Evolutionary conservation across 2,797 vertebrate species (phyloP).

Genomic region (Allobates femoralis): DNA sequence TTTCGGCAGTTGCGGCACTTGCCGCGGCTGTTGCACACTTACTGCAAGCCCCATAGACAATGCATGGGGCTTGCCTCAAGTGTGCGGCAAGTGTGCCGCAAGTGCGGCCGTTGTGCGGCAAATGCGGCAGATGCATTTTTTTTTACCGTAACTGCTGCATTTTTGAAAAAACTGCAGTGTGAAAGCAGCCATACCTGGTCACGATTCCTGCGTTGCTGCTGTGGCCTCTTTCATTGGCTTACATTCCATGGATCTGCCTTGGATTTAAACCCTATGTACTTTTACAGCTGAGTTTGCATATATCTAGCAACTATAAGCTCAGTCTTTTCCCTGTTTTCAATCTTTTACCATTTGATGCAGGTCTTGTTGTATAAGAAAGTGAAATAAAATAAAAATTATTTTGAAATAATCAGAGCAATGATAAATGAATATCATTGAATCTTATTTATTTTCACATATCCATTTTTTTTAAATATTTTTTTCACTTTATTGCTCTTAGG

Average conservation of each 20-base stretch:
- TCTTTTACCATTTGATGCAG: neutral
- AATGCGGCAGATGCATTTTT: no score
- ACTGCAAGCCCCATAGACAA: no score
- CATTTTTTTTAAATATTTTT: neutral
- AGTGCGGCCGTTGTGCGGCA: no score
- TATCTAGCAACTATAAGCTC: neutral
- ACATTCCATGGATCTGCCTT: neutral
- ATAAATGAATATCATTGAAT: neutral
- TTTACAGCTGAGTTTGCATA: neutral
- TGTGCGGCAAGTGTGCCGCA: no score
- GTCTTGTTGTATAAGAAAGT: neutral
- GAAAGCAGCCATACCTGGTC: no score
- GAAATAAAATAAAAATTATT: neutral
- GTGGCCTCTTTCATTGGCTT: no score
- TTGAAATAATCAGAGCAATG: neutral
- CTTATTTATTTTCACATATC: constrained; percentile 12
- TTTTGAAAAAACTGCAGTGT: no score
- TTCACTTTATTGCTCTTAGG: neutral
- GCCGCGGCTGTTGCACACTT: no score
- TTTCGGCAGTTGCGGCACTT: no score
- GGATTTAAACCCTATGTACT: neutral
- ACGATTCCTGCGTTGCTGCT: no score
- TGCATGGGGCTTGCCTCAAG: no score
- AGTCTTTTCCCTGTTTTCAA: neutral
- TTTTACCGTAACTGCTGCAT: no score